phyloP scores from a whole-genome alignment of 1,140 invertebrate genomes.

The Drosophila littoralis region DNA sequence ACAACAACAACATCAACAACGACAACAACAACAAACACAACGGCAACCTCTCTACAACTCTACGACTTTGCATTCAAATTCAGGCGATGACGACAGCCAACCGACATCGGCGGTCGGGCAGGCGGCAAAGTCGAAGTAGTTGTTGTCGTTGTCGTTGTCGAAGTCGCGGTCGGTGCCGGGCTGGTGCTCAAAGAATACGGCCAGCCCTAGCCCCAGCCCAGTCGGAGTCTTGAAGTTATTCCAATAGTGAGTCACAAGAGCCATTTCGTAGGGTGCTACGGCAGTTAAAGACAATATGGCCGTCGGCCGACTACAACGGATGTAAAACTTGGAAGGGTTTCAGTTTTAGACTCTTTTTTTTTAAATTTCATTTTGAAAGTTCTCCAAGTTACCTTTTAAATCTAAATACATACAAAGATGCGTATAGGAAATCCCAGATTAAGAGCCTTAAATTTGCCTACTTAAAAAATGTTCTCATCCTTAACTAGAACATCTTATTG shows the following conservation, averaged over 20 bases:
- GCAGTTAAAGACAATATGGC: slow-evolving; percentile 20
- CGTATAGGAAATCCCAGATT: too few relatives aligned
- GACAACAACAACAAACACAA: slow-evolving; percentile 16
- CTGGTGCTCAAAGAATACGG: slow-evolving; percentile 42
- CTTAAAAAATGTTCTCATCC: neutral
- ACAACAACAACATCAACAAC: neutral
- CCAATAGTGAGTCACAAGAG: slow-evolving; percentile 49
- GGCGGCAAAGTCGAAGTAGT: slow-evolving; percentile 16
- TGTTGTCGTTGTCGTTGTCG: slow-evolving; percentile 28
- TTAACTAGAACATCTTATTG: neutral
- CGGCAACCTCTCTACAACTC: slow-evolving; percentile 32
- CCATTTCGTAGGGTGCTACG: slow-evolving; percentile 34
- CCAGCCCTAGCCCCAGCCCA: slow-evolving; percentile 28
- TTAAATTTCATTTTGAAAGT: neutral
- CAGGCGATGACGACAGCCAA: slow-evolving; percentile 69
- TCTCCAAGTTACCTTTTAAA: neutral
- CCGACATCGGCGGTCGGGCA: slow-evolving; percentile 16
- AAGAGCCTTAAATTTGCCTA: too few relatives aligned
- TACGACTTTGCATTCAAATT: slow-evolving; percentile 68
- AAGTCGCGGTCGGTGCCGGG: neutral
- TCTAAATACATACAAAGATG: too few relatives aligned
- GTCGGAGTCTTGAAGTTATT: slow-evolving; percentile 57
- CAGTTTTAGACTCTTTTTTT: neutral
- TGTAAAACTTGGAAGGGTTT: neutral
- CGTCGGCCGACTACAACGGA: neutral